Percentiles rank a stretch among this genome's conserved stretches.
Evolutionary conservation across 2,797 vertebrate genomes (phyloP).

Genomic region (Dromococcyx pavoninus): DNA sequence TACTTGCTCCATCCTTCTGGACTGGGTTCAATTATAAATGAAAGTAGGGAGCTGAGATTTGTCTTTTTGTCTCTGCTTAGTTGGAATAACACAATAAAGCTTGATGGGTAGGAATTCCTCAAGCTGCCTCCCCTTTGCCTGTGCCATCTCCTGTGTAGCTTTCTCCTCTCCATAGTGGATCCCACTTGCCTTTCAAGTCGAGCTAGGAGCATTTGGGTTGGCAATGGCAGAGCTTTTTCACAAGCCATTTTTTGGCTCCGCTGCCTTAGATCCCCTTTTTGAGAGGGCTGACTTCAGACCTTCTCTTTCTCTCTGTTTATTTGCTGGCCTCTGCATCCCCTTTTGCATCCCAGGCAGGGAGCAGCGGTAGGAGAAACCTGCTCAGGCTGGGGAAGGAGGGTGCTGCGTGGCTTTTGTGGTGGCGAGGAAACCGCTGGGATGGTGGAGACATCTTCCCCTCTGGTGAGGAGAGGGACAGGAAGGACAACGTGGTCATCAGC

Average conservation of each 20-base stretch:
- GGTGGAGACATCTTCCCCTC: background rate
- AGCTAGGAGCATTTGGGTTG: background rate
- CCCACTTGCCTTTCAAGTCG: background rate
- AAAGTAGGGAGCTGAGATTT: constrained; percentile 82
- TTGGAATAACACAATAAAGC: constrained; percentile 81
- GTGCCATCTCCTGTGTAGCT: background rate
- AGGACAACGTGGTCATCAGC: background rate
- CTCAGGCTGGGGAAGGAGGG: background rate
- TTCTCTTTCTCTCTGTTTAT: background rate
- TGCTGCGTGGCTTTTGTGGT: background rate
- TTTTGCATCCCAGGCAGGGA: background rate
- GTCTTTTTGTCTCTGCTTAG: constrained; percentile 84
- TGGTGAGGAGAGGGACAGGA: fast-evolving
- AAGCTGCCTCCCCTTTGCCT: constrained; percentile 60
- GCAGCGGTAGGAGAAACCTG: background rate
- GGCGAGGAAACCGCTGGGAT: background rate
- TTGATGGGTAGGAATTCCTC: constrained; percentile 77
- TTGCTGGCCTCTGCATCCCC: background rate
- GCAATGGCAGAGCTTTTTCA: background rate
- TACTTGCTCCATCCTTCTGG: constrained; percentile 78
- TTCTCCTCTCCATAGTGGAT: background rate
- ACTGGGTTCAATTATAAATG: constrained; percentile 83
- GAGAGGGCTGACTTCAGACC: background rate
- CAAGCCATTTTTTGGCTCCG: constrained; percentile 7
- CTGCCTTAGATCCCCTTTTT: background rate